phyloP scores from a whole-genome alignment of 2,888 invertebrate species.

The Eupithecia subfuscata region DNA sequence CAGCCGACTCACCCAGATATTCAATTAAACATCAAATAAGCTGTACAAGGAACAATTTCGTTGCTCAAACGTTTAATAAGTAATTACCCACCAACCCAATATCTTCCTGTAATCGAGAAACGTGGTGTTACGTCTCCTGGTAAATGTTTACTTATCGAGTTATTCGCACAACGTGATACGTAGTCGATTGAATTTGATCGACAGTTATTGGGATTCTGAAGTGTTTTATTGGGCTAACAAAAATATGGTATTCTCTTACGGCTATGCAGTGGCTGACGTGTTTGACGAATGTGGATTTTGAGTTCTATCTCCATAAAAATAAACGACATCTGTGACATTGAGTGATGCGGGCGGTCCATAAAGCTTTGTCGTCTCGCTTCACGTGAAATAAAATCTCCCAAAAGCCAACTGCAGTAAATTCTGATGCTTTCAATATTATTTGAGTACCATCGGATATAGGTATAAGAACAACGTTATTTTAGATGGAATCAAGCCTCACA shows the following conservation, averaged over 20 bases:
- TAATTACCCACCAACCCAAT: background rate
- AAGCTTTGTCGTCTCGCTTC: background rate
- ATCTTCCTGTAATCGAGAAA: background rate
- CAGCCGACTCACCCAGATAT: background rate
- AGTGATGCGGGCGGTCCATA: slow-evolving; percentile 6
- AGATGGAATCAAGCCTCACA: slow-evolving; percentile 11
- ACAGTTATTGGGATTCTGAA: background rate
- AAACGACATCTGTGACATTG: slow-evolving; percentile 13
- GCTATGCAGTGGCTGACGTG: background rate
- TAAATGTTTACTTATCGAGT: slow-evolving; percentile 1
- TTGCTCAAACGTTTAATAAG: background rate
- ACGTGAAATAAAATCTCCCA: background rate
- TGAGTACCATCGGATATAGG: background rate
- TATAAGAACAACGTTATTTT: background rate
- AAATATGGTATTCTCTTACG: background rate
- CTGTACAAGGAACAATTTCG: background rate
- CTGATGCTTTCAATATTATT: background rate
- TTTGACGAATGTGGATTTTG: slow-evolving; percentile 8
- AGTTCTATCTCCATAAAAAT: slow-evolving; percentile 5
- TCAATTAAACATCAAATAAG: background rate
- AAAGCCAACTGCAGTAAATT: background rate
- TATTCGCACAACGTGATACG: slow-evolving; percentile 1
- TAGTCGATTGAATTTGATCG: background rate
- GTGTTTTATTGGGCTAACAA: background rate
- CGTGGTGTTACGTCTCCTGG: background rate